These are phyloP conservation scores for Coregonus sp. DNA, from an alignment of 2,797 vertebrate genomes.

Conservation along the genomic window DNA sequence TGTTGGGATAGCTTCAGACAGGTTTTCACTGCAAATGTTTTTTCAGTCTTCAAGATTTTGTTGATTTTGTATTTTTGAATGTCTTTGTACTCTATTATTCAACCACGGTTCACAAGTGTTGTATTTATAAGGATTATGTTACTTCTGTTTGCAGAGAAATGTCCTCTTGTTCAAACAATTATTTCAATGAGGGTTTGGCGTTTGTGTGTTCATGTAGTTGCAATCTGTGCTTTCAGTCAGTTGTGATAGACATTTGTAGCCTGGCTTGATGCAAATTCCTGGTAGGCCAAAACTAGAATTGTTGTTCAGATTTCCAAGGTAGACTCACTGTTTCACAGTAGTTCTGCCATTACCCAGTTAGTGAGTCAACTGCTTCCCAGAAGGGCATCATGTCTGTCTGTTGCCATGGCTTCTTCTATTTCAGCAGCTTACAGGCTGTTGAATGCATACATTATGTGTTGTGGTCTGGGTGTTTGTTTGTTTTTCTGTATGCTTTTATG, in stretches of 20 bases:
- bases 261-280: background rate
- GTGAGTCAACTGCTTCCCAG: background rate
- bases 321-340: slow-evolving; percentile 1
- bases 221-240: background rate
- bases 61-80: background rate
- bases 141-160: background rate
- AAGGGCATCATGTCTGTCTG: background rate
- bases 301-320: slow-evolving; percentile 1
- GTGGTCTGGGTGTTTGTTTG: background rate
- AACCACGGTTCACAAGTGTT: background rate
- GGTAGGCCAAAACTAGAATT: background rate
- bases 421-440: background rate
- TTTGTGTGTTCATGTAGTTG: too few relatives aligned
- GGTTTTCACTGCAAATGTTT: background rate
- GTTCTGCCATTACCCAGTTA: background rate
- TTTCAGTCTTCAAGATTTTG: background rate
- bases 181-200: background rate
- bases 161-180: background rate
- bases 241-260: background rate
- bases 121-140: background rate
- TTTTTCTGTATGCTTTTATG: background rate
- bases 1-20: background rate
- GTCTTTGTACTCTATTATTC: background rate
- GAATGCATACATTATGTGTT: background rate
- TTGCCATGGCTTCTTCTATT: background rate